Percentiles rank a stretch among this genome's conserved stretches.
These are phyloP conservation scores for Rotaria magnacalcarata DNA, from an alignment of 2,888 invertebrate genomes.

Conservation along the genomic window DNA sequence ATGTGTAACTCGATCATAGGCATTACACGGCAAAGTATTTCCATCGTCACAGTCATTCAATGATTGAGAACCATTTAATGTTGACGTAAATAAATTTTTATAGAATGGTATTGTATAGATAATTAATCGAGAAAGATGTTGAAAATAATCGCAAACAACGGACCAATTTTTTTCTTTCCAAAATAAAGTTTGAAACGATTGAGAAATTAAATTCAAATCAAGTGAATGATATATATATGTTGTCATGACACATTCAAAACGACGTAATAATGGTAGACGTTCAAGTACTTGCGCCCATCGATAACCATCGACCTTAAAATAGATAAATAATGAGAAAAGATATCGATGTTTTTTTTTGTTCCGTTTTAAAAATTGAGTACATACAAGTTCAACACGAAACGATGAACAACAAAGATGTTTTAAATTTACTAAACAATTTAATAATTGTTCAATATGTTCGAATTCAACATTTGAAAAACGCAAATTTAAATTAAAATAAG, in stretches of 20 bases:
- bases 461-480: constrained; percentile 23
- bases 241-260: constrained; percentile 21
- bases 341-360: background rate
- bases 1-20: background rate
- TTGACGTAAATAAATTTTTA: constrained; percentile 16
- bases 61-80: background rate
- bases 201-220: background rate
- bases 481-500: constrained; percentile 12
- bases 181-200: background rate
- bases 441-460: constrained; percentile 16
- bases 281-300: background rate
- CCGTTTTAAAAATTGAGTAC: background rate
- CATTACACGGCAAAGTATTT: background rate
- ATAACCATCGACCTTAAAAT: background rate
- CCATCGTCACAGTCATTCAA: background rate
- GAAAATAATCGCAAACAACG: constrained; percentile 5
- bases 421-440: background rate
- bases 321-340: background rate
- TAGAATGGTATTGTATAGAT: constrained; percentile 2
- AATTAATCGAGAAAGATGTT: background rate
- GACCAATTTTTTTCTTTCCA: constrained; percentile 11
- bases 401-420: constrained; percentile 22
- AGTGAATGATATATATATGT: constrained; percentile 18
- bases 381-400: constrained; percentile 17
- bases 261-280: background rate